Conservation (phyloP, 2,888 invertebrate species). For the Macropis europaea region DNA sequence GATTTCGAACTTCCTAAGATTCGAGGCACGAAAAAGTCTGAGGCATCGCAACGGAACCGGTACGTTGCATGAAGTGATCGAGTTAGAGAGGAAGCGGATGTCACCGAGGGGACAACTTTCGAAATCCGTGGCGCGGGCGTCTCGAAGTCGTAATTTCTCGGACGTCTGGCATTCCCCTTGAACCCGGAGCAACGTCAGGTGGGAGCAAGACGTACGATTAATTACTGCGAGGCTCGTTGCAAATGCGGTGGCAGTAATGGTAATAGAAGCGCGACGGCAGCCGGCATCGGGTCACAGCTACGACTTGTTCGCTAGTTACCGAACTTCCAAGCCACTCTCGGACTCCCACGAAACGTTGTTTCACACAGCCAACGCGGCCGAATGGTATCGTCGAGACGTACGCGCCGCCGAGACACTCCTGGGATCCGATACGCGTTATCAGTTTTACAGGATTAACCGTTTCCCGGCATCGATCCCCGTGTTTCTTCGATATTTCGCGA, state of each 20-base stretch:
- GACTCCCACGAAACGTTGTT: conserved; percentile 35
- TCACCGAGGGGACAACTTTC: conserved; percentile 22
- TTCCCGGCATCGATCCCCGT: conserved; percentile 1
- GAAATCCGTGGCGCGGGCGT: conserved; percentile 29
- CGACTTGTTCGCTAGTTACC: conserved; percentile 44
- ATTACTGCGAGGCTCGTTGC: conserved; percentile 54
- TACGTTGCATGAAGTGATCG: conserved; percentile 18
- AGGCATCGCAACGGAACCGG: no score
- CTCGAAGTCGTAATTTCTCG: conserved; percentile 45
- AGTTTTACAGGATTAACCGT: conserved; percentile 43
- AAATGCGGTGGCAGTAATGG: conserved; percentile 47
- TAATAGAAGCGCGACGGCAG: conserved; percentile 38
- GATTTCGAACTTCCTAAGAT: no score
- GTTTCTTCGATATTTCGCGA: conserved; percentile 33
- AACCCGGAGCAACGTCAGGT: conserved; percentile 53
- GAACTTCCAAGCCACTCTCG: conserved; percentile 46
- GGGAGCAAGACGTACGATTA: conserved; percentile 59
- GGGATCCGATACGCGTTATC: conserved; percentile 44
- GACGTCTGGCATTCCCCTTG: conserved; percentile 57
- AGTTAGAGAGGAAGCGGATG: conserved; percentile 4
- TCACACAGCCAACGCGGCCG: conserved; percentile 11
- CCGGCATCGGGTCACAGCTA: conserved; percentile 39
- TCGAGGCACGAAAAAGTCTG: no score
- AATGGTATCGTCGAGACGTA: conserved; percentile 26
- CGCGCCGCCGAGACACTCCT: conserved; percentile 29